Evolutionary conservation across 2,113 vertebrate species (phyloP).

Genomic region (Dissostichus mawsoni): DNA sequence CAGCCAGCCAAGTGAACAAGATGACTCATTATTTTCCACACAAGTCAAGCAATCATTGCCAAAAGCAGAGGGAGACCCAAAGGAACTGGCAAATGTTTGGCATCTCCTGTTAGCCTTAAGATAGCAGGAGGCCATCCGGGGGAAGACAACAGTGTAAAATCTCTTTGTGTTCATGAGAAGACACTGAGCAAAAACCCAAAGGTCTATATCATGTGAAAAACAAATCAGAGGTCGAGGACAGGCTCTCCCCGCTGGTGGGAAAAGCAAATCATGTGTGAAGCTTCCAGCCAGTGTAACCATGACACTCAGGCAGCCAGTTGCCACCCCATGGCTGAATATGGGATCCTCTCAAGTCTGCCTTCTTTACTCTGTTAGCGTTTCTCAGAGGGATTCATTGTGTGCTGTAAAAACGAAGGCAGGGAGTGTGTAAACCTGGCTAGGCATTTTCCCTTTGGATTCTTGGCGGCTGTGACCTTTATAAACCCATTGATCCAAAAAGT

Average conservation of each 20-base stretch:
- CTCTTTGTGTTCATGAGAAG: conserved; percentile 51
- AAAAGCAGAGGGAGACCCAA: conserved; percentile 47
- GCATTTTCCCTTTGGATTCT: conserved; percentile 47
- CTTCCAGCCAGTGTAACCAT: conserved; percentile 70
- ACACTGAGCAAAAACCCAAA: conserved; percentile 44
- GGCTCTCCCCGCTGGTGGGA: conserved; percentile 74
- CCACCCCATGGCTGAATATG: conserved; percentile 44
- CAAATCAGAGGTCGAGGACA: conserved; percentile 65
- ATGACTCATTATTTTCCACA: conserved; percentile 69
- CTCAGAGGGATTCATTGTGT: conserved; percentile 67
- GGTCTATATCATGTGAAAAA: conserved; percentile 72
- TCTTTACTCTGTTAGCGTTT: conserved; percentile 34
- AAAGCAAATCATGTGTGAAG: conserved; percentile 76
- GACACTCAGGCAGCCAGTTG: conserved; percentile 54
- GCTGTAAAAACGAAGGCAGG: conserved; percentile 49
- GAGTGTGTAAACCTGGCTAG: conserved; percentile 59
- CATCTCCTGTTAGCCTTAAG: conserved; percentile 59
- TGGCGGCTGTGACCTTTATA: conserved; percentile 71
- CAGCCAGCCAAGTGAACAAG: conserved; percentile 44
- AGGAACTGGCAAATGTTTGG: conserved; percentile 62
- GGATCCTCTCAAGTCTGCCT: conserved; percentile 45
- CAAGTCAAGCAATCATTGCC: conserved; percentile 39
- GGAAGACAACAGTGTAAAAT: conserved; percentile 44
- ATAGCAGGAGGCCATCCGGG: conserved; percentile 14
- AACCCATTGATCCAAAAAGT: conserved; percentile 67